Evolutionary conservation across 1,140 invertebrate species (phyloP).

Genomic region (Phortica variegata): DNA sequence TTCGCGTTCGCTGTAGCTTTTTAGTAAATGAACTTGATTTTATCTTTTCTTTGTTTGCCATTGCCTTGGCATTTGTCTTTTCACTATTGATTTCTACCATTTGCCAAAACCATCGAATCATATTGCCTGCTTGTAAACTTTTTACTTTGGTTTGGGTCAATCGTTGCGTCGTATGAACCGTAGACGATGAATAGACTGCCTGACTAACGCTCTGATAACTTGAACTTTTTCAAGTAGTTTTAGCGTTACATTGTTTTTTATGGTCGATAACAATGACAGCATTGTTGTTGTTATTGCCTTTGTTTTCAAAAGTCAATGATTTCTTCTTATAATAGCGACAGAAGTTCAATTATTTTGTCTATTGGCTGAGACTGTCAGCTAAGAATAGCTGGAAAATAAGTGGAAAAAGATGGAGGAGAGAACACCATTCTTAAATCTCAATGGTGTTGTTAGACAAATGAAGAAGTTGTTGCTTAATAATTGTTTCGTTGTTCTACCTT

Average conservation of each 20-base stretch:
- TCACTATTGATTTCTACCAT: background rate
- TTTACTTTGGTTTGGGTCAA: constrained; percentile 33
- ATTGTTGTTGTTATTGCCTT: constrained; percentile 22
- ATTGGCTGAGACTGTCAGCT: too few relatives aligned
- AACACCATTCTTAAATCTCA: too few relatives aligned
- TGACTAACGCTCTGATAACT: background rate
- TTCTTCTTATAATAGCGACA: background rate
- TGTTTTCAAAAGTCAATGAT: constrained; percentile 32
- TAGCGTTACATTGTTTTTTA: too few relatives aligned
- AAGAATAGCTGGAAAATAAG: too few relatives aligned
- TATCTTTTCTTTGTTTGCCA: constrained; percentile 35
- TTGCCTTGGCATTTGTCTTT: background rate
- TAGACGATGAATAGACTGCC: background rate
- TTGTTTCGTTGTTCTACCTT: too few relatives aligned
- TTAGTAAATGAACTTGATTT: constrained; percentile 50
- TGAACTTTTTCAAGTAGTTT: constrained; percentile 40
- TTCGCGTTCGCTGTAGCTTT: constrained; percentile 10
- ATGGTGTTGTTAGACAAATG: too few relatives aligned
- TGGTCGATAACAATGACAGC: too few relatives aligned
- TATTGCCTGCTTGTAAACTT: background rate
- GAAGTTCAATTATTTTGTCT: too few relatives aligned
- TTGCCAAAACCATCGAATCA: background rate
- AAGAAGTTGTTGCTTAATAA: too few relatives aligned
- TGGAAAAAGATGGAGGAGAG: too few relatives aligned
- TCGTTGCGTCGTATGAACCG: constrained; percentile 38